phyloP scores from a whole-genome alignment of 2,113 vertebrate species.

The Sebastes fasciatus region DNA sequence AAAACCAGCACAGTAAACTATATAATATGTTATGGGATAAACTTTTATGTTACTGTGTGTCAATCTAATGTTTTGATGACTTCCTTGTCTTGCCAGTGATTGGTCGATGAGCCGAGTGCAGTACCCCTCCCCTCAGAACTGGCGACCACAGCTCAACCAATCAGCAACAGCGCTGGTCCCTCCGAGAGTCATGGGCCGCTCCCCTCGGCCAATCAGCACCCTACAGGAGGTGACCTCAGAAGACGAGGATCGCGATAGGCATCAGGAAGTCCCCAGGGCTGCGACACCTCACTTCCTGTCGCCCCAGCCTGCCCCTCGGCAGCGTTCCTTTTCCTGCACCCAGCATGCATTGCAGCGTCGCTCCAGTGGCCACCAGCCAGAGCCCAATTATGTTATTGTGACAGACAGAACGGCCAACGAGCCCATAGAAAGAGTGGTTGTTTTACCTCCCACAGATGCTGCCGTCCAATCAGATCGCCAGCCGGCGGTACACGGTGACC shows the following conservation, averaged over 20 bases:
- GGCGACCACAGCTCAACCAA: conserved; percentile 81
- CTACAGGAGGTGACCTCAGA: conserved; percentile 86
- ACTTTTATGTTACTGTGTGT: background rate
- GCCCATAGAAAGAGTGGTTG: conserved; percentile 71
- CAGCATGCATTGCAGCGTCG: conserved; percentile 85
- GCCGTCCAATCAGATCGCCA: conserved; percentile 59
- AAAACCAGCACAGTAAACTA: background rate
- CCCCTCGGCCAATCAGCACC: conserved; percentile 84
- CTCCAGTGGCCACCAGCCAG: conserved; percentile 74
- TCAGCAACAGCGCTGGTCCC: conserved; percentile 84
- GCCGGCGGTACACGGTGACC: background rate
- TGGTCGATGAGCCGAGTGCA: conserved; percentile 78
- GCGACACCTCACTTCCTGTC: conserved; percentile 82
- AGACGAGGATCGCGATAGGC: conserved; percentile 82
- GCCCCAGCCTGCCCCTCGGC: conserved; percentile 82
- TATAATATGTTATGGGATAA: background rate
- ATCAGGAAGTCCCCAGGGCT: conserved; percentile 73
- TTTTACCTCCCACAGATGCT: conserved; percentile 60
- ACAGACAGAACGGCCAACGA: conserved; percentile 75
- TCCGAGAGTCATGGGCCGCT: conserved; percentile 82
- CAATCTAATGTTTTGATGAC: background rate
- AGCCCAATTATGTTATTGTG: conserved; percentile 72
- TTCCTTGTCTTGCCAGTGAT: conserved; percentile 74
- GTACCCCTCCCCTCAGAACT: conserved; percentile 81
- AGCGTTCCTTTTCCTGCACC: conserved; percentile 87